A percentile compares a stretch with the other conserved stretches of the same genome.
Conservation (phyloP, 2,888 invertebrate species). For the Philereme transversata region DNA sequence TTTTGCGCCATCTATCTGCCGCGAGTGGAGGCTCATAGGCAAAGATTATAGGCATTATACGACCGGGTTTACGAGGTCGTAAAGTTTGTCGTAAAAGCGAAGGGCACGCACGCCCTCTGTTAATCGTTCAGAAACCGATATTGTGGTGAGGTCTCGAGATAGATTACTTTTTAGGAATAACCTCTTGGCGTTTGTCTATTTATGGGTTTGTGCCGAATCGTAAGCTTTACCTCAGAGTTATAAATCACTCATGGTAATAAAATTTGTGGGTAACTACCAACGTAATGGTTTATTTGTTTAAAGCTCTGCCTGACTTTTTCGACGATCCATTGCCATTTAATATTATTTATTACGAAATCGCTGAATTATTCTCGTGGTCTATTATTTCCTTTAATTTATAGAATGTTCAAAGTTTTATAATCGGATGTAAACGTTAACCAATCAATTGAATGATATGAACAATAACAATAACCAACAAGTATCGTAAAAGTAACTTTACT, state of each 20-base stretch:
- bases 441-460: constrained; percentile 24
- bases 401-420: too few relatives aligned
- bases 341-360: too few relatives aligned
- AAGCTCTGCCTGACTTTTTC: neutral
- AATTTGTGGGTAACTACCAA: constrained; percentile 10
- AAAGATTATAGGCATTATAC: constrained; percentile 82
- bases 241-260: constrained; percentile 40
- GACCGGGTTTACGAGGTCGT: constrained; percentile 79
- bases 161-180: constrained; percentile 79
- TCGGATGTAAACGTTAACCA: constrained; percentile 11
- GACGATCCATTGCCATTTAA: too few relatives aligned
- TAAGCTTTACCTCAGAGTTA: constrained; percentile 46
- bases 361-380: too few relatives aligned
- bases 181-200: constrained; percentile 78
- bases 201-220: constrained; percentile 66
- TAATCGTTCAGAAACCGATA: constrained; percentile 84
- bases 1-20: constrained; percentile 75
- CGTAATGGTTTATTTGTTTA: constrained; percentile 16
- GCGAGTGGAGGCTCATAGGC: constrained; percentile 63
- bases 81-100: constrained; percentile 81
- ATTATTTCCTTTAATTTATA: too few relatives aligned
- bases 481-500: constrained; percentile 65
- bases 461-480: constrained; percentile 47
- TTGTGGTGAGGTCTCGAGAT: constrained; percentile 80
- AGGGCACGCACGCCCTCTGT: constrained; percentile 84